Percentiles rank a stretch among this genome's conserved stretches.
These are phyloP conservation scores for Ligdia adustata DNA, from an alignment of 2,888 invertebrate genomes.

Conservation along the genomic window DNA sequence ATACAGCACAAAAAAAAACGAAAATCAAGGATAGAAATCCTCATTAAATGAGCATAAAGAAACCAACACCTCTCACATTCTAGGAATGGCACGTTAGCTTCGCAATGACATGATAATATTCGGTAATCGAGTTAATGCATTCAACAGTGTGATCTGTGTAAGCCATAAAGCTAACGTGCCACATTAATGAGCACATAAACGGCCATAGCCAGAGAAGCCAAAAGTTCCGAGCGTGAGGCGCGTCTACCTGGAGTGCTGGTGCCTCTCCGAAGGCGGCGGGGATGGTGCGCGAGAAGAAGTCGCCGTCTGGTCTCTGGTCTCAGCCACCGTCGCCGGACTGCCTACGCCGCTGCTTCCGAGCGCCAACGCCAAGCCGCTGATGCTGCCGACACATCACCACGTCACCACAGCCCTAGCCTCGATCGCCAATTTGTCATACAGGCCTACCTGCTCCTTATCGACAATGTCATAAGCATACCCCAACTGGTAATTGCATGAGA, in stretches of 20 bases:
- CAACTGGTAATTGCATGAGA: constrained; percentile 21
- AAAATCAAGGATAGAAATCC: constrained; percentile 55
- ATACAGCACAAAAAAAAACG: constrained; percentile 39
- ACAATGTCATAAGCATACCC: constrained; percentile 24
- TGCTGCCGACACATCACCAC: constrained; percentile 83
- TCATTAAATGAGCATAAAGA: constrained; percentile 50
- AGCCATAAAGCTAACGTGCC: constrained; percentile 48
- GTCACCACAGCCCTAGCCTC: constrained; percentile 79
- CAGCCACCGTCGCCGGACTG: constrained; percentile 64
- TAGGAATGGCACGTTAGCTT: constrained; percentile 58
- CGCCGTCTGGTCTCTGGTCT: constrained; percentile 66
- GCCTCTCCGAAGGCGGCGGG: constrained; percentile 74
- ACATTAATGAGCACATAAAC: constrained; percentile 48
- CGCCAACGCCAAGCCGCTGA: constrained; percentile 84
- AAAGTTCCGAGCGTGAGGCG: constrained; percentile 74
- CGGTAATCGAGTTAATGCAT: constrained; percentile 6
- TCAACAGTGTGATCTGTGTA: constrained; percentile 5
- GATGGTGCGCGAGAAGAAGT: constrained; percentile 76
- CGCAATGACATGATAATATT: constrained; percentile 24
- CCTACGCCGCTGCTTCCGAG: constrained; percentile 77
- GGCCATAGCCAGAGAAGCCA: constrained; percentile 68
- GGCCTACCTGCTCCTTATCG: constrained; percentile 73
- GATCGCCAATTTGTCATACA: constrained; percentile 46
- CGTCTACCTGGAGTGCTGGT: constrained; percentile 81
- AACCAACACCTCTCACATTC: constrained; percentile 66